Conservation (phyloP, 2,888 invertebrate species). For the Glyphotaelius pellucidus region DNA sequence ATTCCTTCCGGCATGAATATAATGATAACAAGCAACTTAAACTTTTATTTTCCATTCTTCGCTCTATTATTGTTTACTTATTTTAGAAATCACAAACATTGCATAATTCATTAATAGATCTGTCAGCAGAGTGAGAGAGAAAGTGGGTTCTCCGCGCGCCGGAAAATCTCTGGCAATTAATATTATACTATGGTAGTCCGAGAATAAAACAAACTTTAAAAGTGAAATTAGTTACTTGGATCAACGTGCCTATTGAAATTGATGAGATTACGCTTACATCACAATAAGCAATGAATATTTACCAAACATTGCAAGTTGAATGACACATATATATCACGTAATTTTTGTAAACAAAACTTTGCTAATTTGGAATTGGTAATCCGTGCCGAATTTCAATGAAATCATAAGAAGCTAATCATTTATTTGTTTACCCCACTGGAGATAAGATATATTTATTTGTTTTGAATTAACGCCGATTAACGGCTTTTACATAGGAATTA, state of each 20-base stretch:
- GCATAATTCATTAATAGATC: constrained; percentile 31
- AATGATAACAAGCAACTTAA: not conserved
- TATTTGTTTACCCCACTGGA: not conserved
- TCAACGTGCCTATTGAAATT: not conserved
- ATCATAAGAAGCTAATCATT: not conserved
- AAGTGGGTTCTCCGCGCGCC: not conserved
- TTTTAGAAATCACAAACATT: constrained; percentile 31
- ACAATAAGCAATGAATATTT: not conserved
- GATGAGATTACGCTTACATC: not conserved
- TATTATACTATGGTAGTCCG: not conserved
- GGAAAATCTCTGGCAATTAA: constrained; percentile 31
- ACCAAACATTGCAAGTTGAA: not conserved
- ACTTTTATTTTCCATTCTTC: not conserved
- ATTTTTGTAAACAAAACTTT: not conserved
- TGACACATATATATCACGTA: not conserved
- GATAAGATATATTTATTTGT: too few species aligned
- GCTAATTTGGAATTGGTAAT: not conserved
- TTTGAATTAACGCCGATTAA: too few species aligned
- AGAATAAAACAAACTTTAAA: not conserved
- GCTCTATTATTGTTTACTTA: constrained; percentile 17
- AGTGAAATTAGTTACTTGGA: constrained; percentile 6
- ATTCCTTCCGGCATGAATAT: not conserved
- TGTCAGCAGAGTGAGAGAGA: constrained; percentile 29
- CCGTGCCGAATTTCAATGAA: not conserved
- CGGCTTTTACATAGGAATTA: too few species aligned